Conservation (phyloP, 2,113 vertebrate genomes). For the Gavialis gangeticus region DNA sequence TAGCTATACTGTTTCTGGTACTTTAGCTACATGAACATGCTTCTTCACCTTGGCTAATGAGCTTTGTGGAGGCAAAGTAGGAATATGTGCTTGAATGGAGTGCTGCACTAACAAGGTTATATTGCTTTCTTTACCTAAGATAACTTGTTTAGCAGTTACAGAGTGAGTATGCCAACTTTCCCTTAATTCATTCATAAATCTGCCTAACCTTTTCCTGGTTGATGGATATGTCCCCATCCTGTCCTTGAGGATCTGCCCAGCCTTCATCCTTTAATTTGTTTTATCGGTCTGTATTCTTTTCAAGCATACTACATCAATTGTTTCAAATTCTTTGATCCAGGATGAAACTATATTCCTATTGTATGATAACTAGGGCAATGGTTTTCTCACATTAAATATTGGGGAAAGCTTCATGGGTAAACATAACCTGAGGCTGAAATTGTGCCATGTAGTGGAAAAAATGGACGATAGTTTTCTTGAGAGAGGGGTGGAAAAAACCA, state of each 20-base stretch:
- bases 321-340: neutral
- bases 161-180: neutral
- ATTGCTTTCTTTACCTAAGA: too few species aligned
- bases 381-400: neutral
- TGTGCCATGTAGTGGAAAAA: neutral
- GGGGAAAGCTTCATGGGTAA: neutral
- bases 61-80: too few species aligned
- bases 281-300: neutral
- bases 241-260: neutral
- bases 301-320: neutral
- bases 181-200: neutral
- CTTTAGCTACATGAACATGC: too few species aligned
- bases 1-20: too few species aligned
- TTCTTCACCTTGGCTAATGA: too few species aligned
- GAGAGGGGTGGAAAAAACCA: neutral
- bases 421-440: neutral
- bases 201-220: neutral
- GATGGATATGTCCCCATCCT: rapidly evolving
- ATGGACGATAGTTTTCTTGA: neutral
- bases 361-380: neutral
- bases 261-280: neutral
- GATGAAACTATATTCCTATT: neutral
- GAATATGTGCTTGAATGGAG: too few species aligned
- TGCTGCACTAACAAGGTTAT: too few species aligned
- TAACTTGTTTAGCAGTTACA: neutral